A percentile compares a stretch with the other conserved stretches of the same genome.
These are phyloP conservation scores for Chaetodon trifasciatus DNA, from an alignment of 2,797 vertebrate genomes.

Conservation along the genomic window DNA sequence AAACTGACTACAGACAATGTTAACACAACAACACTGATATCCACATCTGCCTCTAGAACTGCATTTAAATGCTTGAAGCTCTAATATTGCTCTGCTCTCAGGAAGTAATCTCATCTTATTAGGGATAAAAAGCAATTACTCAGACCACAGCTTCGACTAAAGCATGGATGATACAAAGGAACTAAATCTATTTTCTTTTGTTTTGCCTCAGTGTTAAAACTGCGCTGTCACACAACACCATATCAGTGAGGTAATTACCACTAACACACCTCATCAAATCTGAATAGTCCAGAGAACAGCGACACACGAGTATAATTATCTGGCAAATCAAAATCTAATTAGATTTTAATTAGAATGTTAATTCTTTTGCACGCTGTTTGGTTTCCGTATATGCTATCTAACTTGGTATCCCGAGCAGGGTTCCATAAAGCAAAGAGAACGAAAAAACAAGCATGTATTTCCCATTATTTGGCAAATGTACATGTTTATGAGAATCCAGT, in stretches of 20 bases:
- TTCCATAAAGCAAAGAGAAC: slow-evolving; percentile 48
- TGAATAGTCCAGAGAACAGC: slow-evolving; percentile 77
- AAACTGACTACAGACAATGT: not conserved
- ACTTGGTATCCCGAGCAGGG: slow-evolving; percentile 49
- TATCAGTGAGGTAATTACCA: slow-evolving; percentile 73
- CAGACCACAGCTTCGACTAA: not conserved
- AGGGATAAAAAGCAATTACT: slow-evolving; percentile 33
- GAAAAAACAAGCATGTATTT: slow-evolving; percentile 47
- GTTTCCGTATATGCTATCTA: slow-evolving; percentile 72
- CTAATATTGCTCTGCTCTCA: not conserved
- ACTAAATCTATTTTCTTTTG: slow-evolving; percentile 54
- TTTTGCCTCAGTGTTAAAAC: slow-evolving; percentile 58
- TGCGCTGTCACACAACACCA: slow-evolving; percentile 66
- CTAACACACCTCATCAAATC: slow-evolving; percentile 83
- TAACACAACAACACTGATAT: not conserved
- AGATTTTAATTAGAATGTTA: slow-evolving; percentile 85
- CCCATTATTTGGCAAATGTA: slow-evolving; percentile 61
- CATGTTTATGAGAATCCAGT: slow-evolving; percentile 58
- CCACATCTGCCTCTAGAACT: not conserved
- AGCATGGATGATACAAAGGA: slow-evolving; percentile 29
- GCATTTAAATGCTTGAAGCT: not conserved
- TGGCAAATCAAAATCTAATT: slow-evolving; percentile 83
- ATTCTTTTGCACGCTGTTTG: slow-evolving; percentile 77
- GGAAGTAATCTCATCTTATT: slow-evolving; percentile 19
- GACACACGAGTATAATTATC: slow-evolving; percentile 81